These are phyloP conservation scores for Heteronetta atricapilla DNA, from an alignment of 2,113 vertebrate genomes.

Conservation along the genomic window DNA sequence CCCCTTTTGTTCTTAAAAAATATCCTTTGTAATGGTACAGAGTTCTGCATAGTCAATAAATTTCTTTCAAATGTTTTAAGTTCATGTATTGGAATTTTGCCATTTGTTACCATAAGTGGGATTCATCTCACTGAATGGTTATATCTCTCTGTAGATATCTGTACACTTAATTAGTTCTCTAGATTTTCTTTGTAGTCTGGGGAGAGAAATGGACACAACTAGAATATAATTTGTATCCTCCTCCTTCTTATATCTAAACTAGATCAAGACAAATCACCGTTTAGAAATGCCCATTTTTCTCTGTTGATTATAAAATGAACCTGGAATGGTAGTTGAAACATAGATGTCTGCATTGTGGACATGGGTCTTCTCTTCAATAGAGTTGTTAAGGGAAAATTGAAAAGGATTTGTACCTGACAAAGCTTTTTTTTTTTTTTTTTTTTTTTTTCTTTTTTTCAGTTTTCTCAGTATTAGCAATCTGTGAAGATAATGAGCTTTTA, in stretches of 20 bases:
- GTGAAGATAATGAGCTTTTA: not conserved
- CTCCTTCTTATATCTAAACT: not conserved
- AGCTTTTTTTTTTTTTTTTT: not conserved
- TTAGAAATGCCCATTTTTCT: not conserved
- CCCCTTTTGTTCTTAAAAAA: not conserved
- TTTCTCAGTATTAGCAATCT: not conserved
- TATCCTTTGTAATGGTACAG: not conserved
- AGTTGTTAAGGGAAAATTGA: not conserved
- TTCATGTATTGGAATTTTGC: not conserved
- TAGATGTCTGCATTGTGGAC: not conserved
- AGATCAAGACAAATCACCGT: not conserved
- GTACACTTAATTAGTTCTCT: not conserved
- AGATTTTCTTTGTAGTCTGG: not conserved
- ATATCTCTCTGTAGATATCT: not conserved
- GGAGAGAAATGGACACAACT: not conserved
- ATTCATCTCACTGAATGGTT: not conserved
- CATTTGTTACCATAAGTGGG: not conserved
- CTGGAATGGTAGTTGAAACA: not conserved
- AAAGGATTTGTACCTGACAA: not conserved
- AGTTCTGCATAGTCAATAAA: not conserved
- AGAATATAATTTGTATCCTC: not conserved
- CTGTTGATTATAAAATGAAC: not conserved
- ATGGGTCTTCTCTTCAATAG: not conserved
- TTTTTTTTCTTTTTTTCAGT: not conserved
- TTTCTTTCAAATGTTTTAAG: not conserved